A percentile compares a stretch with the other conserved stretches of the same genome.
These are phyloP conservation scores for Oedothorax gibbosus DNA, from an alignment of 1,140 invertebrate genomes.

Conservation along the genomic window DNA sequence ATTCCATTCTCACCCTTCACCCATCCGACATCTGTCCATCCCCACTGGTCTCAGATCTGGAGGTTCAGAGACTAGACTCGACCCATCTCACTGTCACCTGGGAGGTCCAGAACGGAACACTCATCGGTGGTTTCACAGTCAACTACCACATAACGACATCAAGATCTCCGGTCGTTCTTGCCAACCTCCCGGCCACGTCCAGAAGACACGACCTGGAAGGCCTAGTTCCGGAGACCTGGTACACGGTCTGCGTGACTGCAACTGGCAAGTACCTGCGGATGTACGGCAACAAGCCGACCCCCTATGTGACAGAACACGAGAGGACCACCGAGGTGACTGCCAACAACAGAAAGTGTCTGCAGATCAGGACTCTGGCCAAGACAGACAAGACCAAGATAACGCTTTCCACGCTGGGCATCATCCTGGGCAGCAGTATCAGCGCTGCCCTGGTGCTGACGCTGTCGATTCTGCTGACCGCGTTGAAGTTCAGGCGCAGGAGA, in stretches of 20 bases:
- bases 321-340: constrained; percentile 50
- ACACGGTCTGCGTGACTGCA: constrained; percentile 86
- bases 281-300: constrained; percentile 58
- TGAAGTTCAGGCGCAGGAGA: constrained; percentile 86
- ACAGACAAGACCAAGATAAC: constrained; percentile 63
- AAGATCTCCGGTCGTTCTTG: constrained; percentile 65
- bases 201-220: constrained; percentile 76
- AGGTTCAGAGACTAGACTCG: constrained; percentile 87
- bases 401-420: constrained; percentile 76
- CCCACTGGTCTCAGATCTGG: constrained; percentile 82
- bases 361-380: constrained; percentile 63
- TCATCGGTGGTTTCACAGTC: constrained; percentile 86
- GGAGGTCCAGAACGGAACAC: constrained; percentile 88
- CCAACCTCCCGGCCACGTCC: constrained; percentile 45
- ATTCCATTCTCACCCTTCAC: constrained; percentile 81
- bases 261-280: constrained; percentile 76
- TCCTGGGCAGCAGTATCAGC: constrained; percentile 86
- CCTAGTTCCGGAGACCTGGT: constrained; percentile 81
- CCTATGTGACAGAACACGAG: constrained; percentile 61
- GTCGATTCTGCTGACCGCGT: constrained; percentile 82
- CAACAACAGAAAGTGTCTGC: constrained; percentile 64
- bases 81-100: constrained; percentile 87
- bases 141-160: constrained; percentile 80
- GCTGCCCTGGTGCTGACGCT: constrained; percentile 85
- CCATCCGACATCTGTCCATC: constrained; percentile 84